Evolutionary conservation across 2,888 invertebrate species (phyloP).

Genomic region (Allygus modestus): DNA sequence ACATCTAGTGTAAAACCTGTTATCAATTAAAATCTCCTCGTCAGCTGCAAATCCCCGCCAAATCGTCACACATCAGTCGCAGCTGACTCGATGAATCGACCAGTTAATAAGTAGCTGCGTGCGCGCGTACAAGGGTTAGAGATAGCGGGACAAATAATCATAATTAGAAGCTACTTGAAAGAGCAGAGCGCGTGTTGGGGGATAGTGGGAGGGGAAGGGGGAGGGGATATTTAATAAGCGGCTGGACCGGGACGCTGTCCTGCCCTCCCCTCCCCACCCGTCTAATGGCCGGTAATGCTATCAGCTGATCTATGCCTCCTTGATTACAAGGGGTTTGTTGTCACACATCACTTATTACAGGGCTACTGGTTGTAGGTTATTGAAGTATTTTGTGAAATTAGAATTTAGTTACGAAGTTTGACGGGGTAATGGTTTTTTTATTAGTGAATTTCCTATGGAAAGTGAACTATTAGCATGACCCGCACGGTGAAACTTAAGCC

Average conservation of each 20-base stretch:
- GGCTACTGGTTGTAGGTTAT: background rate
- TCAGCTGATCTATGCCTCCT: slow-evolving; percentile 45
- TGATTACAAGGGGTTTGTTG: slow-evolving; percentile 44
- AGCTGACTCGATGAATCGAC: background rate
- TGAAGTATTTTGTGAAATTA: background rate
- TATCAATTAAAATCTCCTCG: background rate
- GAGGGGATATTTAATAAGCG: slow-evolving; percentile 27
- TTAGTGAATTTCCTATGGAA: too few relatives aligned
- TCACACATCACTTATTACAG: slow-evolving; percentile 42
- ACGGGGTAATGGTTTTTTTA: too few relatives aligned
- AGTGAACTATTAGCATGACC: too few relatives aligned
- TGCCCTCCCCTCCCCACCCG: background rate
- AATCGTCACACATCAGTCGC: background rate
- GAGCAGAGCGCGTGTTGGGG: background rate
- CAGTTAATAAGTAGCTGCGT: slow-evolving; percentile 11
- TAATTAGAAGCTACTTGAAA: slow-evolving; percentile 51
- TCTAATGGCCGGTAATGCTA: slow-evolving; percentile 47
- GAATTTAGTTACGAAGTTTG: too few relatives aligned
- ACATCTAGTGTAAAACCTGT: too few relatives aligned
- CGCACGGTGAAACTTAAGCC: too few relatives aligned
- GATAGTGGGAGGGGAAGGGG: too few relatives aligned
- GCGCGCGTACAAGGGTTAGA: slow-evolving; percentile 31
- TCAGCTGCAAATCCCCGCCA: background rate
- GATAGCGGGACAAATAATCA: slow-evolving; percentile 35
- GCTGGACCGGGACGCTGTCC: background rate